phyloP scores from a whole-genome alignment of 2,888 invertebrate genomes.

The Eilema caniola region DNA sequence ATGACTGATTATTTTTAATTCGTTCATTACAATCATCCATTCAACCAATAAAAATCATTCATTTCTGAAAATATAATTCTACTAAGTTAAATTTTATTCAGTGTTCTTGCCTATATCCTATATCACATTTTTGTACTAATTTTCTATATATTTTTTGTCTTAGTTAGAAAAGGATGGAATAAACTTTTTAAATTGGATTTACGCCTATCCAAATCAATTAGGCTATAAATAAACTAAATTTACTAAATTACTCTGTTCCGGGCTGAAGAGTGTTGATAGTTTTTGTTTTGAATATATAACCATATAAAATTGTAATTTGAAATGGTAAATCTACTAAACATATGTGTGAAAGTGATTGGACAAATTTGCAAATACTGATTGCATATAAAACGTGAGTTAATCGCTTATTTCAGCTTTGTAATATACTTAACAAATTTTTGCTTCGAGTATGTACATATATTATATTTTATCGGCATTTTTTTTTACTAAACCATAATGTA shows the following conservation, averaged over 20 bases:
- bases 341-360: slow-evolving; percentile 8
- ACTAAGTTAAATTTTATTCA: slow-evolving; percentile 27
- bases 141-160: not conserved
- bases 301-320: not conserved
- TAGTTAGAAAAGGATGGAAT: slow-evolving; percentile 30
- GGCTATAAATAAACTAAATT: slow-evolving; percentile 7
- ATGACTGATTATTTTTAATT: not conserved
- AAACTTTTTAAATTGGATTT: not conserved
- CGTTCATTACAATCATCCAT: not conserved
- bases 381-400: slow-evolving; percentile 37
- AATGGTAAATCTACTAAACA: slow-evolving; percentile 19
- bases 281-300: slow-evolving; percentile 28
- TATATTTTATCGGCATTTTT: slow-evolving; percentile 5
- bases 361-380: slow-evolving; percentile 17
- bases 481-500: not conserved
- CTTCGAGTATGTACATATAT: not conserved
- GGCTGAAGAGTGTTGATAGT: slow-evolving; percentile 40
- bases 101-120: too few relatives aligned
- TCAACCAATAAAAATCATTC: slow-evolving; percentile 2
- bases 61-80: slow-evolving; percentile 24
- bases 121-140: too few relatives aligned
- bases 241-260: slow-evolving; percentile 8
- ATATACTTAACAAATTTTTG: not conserved
- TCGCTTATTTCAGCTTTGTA: slow-evolving; percentile 18
- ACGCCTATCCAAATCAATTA: slow-evolving; percentile 19